A percentile compares a stretch with the other conserved stretches of the same genome.
Evolutionary conservation across 1,140 invertebrate species (phyloP).

Genomic region (Tetramorium alpestre): DNA sequence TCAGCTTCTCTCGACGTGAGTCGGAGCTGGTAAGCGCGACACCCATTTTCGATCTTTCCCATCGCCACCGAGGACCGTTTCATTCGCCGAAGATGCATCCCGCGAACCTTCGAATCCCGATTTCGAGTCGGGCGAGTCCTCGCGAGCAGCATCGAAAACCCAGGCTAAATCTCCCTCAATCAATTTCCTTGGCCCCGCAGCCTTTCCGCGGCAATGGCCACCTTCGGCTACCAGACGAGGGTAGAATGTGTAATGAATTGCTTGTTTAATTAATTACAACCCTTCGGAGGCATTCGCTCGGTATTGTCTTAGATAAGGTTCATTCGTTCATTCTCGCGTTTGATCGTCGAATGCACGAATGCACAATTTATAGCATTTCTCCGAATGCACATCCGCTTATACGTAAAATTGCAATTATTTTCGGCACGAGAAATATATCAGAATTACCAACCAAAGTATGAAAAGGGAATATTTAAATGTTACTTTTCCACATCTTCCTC

Average conservation of each 20-base stretch:
- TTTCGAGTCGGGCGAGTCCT: constrained; percentile 34
- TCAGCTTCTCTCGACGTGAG: constrained; percentile 47
- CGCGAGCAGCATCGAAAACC: constrained; percentile 38
- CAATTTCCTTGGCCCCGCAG: constrained; percentile 83
- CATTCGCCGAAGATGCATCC: constrained; percentile 15
- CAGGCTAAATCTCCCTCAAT: constrained; percentile 82
- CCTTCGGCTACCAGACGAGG: constrained; percentile 78
- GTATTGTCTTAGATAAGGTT: constrained; percentile 49
- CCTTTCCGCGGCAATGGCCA: constrained; percentile 79
- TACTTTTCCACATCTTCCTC: neutral
- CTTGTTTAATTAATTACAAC: constrained; percentile 86
- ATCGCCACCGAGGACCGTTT: constrained; percentile 33
- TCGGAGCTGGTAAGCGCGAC: neutral
- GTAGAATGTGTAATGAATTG: constrained; percentile 86
- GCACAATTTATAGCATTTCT: constrained; percentile 1
- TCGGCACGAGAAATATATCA: neutral
- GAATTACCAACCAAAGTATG: neutral
- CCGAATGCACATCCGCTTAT: neutral
- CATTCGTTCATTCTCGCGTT: constrained; percentile 30
- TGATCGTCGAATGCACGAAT: constrained; percentile 25
- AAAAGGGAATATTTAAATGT: neutral
- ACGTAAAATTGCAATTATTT: neutral
- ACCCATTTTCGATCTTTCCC: constrained; percentile 62
- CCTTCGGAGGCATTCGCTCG: constrained; percentile 67
- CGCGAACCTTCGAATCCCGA: constrained; percentile 54